These are phyloP conservation scores for Hiodon alosoides DNA, from an alignment of 2,113 vertebrate genomes.

Conservation along the genomic window DNA sequence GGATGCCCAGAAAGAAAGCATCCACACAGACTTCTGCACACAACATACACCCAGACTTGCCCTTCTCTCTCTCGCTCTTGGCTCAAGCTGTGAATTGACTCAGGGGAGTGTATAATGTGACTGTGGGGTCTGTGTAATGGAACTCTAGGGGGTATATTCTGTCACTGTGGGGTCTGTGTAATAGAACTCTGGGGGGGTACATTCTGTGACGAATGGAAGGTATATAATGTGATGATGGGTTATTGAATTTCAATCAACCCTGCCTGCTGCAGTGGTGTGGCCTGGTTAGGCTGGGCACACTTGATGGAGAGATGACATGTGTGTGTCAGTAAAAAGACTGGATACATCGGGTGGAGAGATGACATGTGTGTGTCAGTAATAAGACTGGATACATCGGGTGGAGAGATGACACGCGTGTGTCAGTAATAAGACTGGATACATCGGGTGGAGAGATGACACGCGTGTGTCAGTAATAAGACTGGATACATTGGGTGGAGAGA, in stretches of 20 bases:
- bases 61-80: neutral
- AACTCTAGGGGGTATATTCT: neutral
- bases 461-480: neutral
- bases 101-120: conserved; percentile 2
- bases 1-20: neutral
- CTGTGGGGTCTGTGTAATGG: conserved; percentile 11
- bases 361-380: neutral
- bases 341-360: neutral
- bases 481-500: neutral
- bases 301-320: neutral
- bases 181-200: neutral
- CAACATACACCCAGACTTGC: neutral
- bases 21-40: neutral
- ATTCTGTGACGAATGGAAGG: conserved; percentile 14
- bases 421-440: neutral
- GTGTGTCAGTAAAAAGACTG: neutral
- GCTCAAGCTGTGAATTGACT: conserved; percentile 2
- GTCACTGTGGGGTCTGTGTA: neutral
- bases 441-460: neutral
- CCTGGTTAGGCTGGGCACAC: neutral
- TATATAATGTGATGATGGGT: conserved; percentile 20
- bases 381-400: neutral
- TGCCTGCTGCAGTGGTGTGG: no score
- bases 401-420: neutral
- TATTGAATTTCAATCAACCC: conserved; percentile 23